phyloP scores from a whole-genome alignment of 2,113 vertebrate species.

The Anthoscopus minutus region DNA sequence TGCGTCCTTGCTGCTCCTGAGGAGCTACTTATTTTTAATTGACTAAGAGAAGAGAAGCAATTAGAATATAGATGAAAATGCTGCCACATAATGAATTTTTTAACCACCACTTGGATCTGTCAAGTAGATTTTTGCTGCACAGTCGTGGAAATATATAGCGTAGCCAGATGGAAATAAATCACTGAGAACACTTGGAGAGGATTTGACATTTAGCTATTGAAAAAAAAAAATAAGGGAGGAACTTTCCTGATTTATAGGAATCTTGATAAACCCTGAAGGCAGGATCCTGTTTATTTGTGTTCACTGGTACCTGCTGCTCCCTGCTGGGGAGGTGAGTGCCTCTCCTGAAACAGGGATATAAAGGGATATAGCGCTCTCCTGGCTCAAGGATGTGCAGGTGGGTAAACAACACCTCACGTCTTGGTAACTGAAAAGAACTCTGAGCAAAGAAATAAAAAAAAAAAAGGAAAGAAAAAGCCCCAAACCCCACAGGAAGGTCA shows the following conservation, averaged over 20 bases:
- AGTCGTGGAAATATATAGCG: neutral
- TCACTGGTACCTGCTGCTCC: neutral
- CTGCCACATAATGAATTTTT: constrained; percentile 44
- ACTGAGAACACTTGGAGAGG: neutral
- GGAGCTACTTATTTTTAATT: constrained; percentile 46
- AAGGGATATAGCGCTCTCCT: accelerated
- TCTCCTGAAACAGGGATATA: neutral
- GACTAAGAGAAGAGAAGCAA: constrained; percentile 31
- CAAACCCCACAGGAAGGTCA: neutral
- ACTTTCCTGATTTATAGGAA: neutral
- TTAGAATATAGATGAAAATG: constrained; percentile 40
- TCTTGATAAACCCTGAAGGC: neutral
- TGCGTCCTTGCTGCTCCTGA: neutral
- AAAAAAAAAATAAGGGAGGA: neutral
- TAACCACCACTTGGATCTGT: constrained; percentile 43
- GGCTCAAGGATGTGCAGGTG: neutral
- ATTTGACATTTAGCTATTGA: constrained; percentile 8
- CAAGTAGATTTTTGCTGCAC: constrained; percentile 6
- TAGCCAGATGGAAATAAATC: constrained; percentile 38
- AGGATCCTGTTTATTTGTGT: neutral
- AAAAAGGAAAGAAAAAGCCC: neutral
- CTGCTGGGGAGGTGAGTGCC: neutral
- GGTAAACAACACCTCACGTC: accelerated
- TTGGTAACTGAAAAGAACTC: neutral
- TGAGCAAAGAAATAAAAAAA: neutral